phyloP scores from a whole-genome alignment of 2,888 invertebrate species.

The Mechanitis messenoides region DNA sequence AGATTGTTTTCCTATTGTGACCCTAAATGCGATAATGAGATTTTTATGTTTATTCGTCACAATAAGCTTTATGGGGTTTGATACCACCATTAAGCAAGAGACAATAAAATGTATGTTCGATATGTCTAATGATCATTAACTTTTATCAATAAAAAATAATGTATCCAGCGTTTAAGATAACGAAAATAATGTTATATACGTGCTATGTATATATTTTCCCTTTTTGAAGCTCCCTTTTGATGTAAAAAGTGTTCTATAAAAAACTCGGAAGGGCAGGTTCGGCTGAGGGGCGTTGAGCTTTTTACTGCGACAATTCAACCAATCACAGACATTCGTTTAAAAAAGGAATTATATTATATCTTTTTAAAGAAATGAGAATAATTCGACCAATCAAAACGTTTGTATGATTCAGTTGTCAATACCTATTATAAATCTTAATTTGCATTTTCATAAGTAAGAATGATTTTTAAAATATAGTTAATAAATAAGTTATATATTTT shows the following conservation, averaged over 20 bases:
- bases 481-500: no score
- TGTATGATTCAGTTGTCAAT: slow-evolving; percentile 8
- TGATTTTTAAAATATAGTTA: no score
- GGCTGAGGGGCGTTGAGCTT: slow-evolving; percentile 60
- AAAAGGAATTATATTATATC: slow-evolving; percentile 44
- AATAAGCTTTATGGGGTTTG: slow-evolving; percentile 25
- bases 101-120: slow-evolving; percentile 14
- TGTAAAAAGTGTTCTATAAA: slow-evolving; percentile 36
- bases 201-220: slow-evolving; percentile 6
- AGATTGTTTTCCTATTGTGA: slow-evolving; percentile 57
- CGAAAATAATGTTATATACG: neutral
- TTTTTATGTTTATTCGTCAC: slow-evolving; percentile 54
- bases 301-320: slow-evolving; percentile 51
- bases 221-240: slow-evolving; percentile 9
- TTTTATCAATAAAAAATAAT: neutral
- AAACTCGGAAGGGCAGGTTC: slow-evolving; percentile 44
- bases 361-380: slow-evolving; percentile 38
- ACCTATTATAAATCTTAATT: neutral
- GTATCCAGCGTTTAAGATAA: neutral
- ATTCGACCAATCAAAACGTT: slow-evolving; percentile 40
- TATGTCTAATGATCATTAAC: neutral
- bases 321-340: slow-evolving; percentile 53
- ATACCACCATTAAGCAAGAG: slow-evolving; percentile 15
- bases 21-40: slow-evolving; percentile 47
- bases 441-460: no score